Base-by-base conservation (phyloP, 2,888 invertebrate species). In the Diploptera punctata region DNA sequence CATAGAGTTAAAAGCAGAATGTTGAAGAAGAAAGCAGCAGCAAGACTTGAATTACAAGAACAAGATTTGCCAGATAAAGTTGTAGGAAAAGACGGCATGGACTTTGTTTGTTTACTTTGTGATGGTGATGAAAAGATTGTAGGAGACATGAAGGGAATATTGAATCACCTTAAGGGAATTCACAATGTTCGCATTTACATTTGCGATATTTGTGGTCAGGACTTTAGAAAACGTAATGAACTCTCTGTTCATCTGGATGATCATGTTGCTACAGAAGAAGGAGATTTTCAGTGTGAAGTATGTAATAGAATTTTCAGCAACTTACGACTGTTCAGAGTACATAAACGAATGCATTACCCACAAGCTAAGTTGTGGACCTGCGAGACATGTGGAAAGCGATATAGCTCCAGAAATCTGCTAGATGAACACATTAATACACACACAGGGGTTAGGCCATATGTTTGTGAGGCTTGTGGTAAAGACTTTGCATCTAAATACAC, bases 401-500 rank as follows among this genome's bases (percentile, higher is more conserved):
- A 89, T 82, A 87, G 89, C 76, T 91, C 92, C 0, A 87, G 88
- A 68, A 89, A 90, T 78, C 81, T 92, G 47, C 83, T 93, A 5
- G 87, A 87, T n/a, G 93, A 92, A 76, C 93, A 93, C 77, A 87
- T 87, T 77, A 91, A 92, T 81, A 86, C 87, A 9, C 93, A 93
- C 80, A 88, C 88, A 0, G 93, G 92, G 0, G 80, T 85, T 1
- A 83, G 91, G 0, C 92, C 93, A 0, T 90, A 92, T 80, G 81
- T 84, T 3, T 93, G 93, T 79, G 79, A 82, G 0, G 80, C 84
- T 0, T 94, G 94, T 80, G 84, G 86, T 7, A 93, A 93, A 83
- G 86, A 88, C 76, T 93, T 93, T 82, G 91, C 93, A 0, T 92
- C 91, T 13, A 93, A 93, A 78, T 93, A 93, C 78, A 92, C 93